phyloP scores from a whole-genome alignment of 2,113 vertebrate genomes.

The Leucoraja erinaceus region DNA sequence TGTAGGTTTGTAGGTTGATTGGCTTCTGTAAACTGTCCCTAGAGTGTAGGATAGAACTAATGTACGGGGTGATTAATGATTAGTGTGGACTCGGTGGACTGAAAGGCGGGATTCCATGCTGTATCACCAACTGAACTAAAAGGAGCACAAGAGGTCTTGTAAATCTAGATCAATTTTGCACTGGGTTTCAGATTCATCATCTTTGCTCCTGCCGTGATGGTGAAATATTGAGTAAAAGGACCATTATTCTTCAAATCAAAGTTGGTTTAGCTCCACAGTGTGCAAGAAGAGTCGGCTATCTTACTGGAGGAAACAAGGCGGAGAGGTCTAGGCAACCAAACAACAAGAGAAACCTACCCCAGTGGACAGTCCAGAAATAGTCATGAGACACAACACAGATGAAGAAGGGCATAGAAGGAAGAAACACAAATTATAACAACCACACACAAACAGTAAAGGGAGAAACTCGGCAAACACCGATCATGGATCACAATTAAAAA shows the following conservation, averaged over 20 bases:
- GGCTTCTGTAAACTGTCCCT: no score
- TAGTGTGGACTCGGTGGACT: no score
- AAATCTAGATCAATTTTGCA: background rate
- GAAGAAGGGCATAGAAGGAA: constrained; percentile 98
- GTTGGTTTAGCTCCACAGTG: background rate
- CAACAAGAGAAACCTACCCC: constrained; percentile 96
- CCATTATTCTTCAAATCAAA: constrained; percentile 29
- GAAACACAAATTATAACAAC: constrained; percentile 98
- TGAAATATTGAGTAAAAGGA: background rate
- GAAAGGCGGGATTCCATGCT: no score
- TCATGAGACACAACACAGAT: constrained; percentile 99
- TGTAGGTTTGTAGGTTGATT: no score
- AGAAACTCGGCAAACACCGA: constrained; percentile 66
- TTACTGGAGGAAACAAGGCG: background rate
- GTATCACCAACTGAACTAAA: no score
- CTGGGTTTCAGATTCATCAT: background rate
- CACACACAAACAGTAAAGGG: constrained; percentile 74
- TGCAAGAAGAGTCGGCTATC: background rate
- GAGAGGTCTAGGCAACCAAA: constrained; percentile 66
- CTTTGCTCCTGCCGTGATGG: background rate
- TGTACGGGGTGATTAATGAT: no score
- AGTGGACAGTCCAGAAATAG: constrained; percentile 95
- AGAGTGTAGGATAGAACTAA: no score
- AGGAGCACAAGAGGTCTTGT: background rate
- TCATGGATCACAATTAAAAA: constrained; percentile 66